Evolutionary conservation across 2,797 vertebrate genomes (phyloP).

Genomic region (Bradypodion ventrale): DNA sequence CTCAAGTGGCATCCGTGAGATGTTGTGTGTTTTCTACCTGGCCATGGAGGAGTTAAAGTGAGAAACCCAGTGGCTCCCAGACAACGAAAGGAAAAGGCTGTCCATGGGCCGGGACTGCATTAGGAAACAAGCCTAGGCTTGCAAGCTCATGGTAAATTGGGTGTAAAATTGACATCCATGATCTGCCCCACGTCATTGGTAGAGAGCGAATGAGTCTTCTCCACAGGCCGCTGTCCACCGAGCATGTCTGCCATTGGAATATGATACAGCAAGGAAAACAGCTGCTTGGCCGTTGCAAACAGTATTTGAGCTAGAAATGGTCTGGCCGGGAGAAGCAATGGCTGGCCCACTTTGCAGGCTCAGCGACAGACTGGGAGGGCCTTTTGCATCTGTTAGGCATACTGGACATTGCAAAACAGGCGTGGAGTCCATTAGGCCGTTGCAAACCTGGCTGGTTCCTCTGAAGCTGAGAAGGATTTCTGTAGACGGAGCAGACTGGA

Average conservation of each 20-base stretch:
- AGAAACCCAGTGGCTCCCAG: neutral
- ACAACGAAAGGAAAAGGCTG: conserved; percentile 39
- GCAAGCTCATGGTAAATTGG: conserved; percentile 46
- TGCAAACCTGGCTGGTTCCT: neutral
- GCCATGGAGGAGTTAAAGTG: conserved; percentile 5
- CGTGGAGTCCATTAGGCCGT: neutral
- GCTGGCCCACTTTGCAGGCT: neutral
- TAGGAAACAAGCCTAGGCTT: conserved; percentile 5
- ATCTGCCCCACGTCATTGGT: conserved; percentile 27
- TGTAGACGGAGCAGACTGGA: neutral
- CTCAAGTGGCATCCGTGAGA: too few relatives aligned
- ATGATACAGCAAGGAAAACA: neutral
- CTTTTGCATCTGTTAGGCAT: neutral
- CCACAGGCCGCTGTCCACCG: neutral
- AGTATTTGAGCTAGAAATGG: neutral
- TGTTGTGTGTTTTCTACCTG: too few relatives aligned
- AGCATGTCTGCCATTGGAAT: neutral
- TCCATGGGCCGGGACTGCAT: conserved; percentile 16
- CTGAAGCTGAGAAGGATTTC: neutral
- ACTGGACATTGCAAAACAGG: neutral
- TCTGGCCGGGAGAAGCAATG: neutral
- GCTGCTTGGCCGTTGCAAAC: conserved; percentile 27
- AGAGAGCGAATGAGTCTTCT: neutral
- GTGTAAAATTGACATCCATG: conserved; percentile 48
- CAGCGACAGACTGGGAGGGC: neutral